Conservation (phyloP, 2,113 vertebrate species). For the Equus quagga region DNA sequence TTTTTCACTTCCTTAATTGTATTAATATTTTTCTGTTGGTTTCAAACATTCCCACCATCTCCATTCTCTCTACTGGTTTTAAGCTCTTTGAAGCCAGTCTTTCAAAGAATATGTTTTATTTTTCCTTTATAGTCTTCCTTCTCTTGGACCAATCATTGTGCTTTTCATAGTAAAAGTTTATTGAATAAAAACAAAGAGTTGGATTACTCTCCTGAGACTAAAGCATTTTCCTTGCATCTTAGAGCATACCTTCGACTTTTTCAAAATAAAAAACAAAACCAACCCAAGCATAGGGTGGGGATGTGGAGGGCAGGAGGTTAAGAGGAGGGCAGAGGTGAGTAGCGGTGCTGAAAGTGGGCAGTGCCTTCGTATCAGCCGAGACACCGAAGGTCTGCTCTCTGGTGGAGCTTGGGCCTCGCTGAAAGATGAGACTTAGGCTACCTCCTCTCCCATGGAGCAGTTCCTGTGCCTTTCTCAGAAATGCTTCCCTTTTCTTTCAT, state of each 20-base stretch:
- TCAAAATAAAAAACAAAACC: not conserved
- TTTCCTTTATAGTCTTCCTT: not conserved
- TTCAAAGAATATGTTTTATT: not conserved
- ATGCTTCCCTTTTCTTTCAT: not conserved
- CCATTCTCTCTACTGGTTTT: not conserved
- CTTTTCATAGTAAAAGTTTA: not conserved
- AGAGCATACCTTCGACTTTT: not conserved
- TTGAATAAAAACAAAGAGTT: not conserved
- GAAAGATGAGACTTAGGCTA: not conserved
- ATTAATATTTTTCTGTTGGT: not conserved
- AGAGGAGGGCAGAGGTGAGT: not conserved
- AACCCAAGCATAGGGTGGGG: not conserved
- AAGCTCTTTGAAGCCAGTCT: not conserved
- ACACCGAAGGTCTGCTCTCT: not conserved
- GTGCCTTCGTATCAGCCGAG: no score
- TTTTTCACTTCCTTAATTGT: not conserved
- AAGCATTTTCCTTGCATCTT: not conserved
- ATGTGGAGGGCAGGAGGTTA: not conserved
- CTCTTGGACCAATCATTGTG: not conserved
- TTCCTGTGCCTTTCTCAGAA: not conserved
- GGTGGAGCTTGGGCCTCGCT: not conserved
- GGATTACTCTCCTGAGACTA: not conserved
- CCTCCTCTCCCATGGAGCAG: rapidly evolving
- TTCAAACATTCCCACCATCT: not conserved
- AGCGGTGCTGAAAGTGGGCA: not conserved